A percentile compares a stretch with the other conserved stretches of the same genome.
Evolutionary conservation across 2,888 invertebrate genomes (phyloP).

Genomic region (Eubasilissa splendida): DNA sequence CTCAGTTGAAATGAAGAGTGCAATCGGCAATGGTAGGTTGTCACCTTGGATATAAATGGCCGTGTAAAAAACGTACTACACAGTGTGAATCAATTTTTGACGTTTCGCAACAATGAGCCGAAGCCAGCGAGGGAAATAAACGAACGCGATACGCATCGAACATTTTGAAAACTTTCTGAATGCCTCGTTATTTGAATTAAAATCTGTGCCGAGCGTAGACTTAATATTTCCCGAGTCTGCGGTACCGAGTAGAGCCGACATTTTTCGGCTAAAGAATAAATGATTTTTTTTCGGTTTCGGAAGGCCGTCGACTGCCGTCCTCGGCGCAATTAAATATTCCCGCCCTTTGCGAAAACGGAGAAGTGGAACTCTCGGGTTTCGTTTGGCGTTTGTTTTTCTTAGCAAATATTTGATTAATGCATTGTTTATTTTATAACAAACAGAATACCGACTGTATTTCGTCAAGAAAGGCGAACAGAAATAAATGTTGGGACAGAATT

Average conservation of each 20-base stretch:
- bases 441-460: not conserved
- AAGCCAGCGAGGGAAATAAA: conserved; percentile 2
- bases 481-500: conserved; percentile 1
- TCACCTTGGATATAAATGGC: conserved; percentile 22
- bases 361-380: not conserved
- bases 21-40: conserved; percentile 7
- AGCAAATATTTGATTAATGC: conserved; percentile 5
- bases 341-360: conserved; percentile 31
- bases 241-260: too few species aligned
- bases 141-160: conserved; percentile 5
- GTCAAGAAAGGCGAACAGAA: not conserved
- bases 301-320: too few species aligned
- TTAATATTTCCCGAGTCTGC: not conserved
- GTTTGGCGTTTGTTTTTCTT: conserved; percentile 30
- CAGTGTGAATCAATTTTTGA: conserved; percentile 1
- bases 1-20: conserved; percentile 23
- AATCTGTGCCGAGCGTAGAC: not conserved
- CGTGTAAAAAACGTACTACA: conserved; percentile 10
- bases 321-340: conserved; percentile 58
- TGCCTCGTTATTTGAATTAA: not conserved
- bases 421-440: not conserved
- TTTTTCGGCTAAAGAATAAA: too few species aligned
- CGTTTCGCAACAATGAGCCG: not conserved
- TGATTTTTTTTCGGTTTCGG: not conserved
- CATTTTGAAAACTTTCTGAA: not conserved